A percentile compares a stretch with the other conserved stretches of the same genome.
phyloP scores from a whole-genome alignment of 1,140 invertebrate genomes.

The Brachionus rotundiformis region DNA sequence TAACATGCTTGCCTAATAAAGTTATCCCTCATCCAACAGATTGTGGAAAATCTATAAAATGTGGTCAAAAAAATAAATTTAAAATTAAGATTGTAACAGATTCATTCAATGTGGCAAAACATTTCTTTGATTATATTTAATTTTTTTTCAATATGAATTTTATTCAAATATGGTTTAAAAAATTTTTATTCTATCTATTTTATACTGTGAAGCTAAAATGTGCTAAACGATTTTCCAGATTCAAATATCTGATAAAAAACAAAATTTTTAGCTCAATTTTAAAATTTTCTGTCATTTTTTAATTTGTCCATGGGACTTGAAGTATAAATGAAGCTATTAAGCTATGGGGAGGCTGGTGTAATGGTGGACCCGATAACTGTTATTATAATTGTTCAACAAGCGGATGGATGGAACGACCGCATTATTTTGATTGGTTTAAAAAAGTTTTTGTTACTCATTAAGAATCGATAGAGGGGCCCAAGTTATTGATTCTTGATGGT shows the following conservation, averaged over 20 bases:
- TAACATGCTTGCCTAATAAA: conserved; percentile 4
- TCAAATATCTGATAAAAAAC: too few species aligned
- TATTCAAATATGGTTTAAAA: too few species aligned
- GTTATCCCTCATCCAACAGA: conserved; percentile 41
- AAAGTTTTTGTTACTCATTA: conserved; percentile 48
- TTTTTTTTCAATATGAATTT: too few species aligned
- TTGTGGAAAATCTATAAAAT: conserved; percentile 38
- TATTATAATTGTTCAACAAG: conserved; percentile 34
- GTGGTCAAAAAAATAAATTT: background rate
- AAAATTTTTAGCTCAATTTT: too few species aligned
- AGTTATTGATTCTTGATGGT: conserved; percentile 52
- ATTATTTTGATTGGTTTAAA: conserved; percentile 52
- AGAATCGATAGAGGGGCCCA: conserved; percentile 14
- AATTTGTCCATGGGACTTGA: too few species aligned
- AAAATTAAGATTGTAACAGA: conserved; percentile 19
- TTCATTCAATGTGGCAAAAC: conserved; percentile 43
- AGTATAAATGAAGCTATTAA: conserved; percentile 48
- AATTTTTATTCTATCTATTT: too few species aligned
- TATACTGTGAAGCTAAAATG: too few species aligned
- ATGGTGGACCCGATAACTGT: conserved; percentile 51
- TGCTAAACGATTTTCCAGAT: too few species aligned
- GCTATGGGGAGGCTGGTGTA: conserved; percentile 46
- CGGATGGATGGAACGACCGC: conserved; percentile 49
- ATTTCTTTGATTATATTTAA: too few species aligned
- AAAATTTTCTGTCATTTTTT: too few species aligned